phyloP scores from a whole-genome alignment of 2,113 vertebrate species.

The Amphilophus citrinellus region DNA sequence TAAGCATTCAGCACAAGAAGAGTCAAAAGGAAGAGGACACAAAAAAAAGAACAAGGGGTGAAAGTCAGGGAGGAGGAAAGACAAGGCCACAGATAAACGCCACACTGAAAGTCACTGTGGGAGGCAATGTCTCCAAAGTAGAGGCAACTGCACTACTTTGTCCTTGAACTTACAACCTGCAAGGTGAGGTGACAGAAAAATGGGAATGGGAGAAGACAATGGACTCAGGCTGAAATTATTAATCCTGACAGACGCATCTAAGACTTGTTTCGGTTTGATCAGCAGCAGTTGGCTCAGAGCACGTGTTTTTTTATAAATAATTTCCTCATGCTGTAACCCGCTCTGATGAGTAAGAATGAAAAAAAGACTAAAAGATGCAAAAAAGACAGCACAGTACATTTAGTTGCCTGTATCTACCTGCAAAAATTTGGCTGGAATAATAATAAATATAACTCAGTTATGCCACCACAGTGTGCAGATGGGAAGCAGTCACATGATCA shows the following conservation, averaged over 20 bases:
- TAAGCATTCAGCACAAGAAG: slow-evolving; percentile 17
- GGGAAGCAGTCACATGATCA: slow-evolving; percentile 70
- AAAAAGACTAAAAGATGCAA: neutral
- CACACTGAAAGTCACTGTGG: slow-evolving; percentile 5
- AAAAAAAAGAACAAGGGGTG: neutral
- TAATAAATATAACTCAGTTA: slow-evolving; percentile 49
- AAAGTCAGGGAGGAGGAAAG: neutral
- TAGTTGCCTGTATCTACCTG: slow-evolving; percentile 10
- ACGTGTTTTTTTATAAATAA: slow-evolving; percentile 32
- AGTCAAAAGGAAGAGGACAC: neutral
- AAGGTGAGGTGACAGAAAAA: neutral
- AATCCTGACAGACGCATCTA: slow-evolving; percentile 23
- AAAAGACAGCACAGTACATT: neutral
- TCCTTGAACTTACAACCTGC: slow-evolving; percentile 37
- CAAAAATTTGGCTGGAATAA: slow-evolving; percentile 34
- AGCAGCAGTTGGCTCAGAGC: neutral
- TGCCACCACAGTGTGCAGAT: slow-evolving; percentile 57
- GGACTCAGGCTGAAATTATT: slow-evolving; percentile 17
- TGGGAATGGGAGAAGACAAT: neutral
- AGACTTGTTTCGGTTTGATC: slow-evolving; percentile 21
- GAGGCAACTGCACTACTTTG: neutral
- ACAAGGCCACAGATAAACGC: slow-evolving; percentile 48
- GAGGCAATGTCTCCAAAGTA: slow-evolving; percentile 23
- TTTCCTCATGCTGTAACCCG: neutral
- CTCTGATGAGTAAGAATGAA: neutral